Evolutionary conservation across 2,797 vertebrate genomes (phyloP).

Genomic region (Enteromius mattozi): DNA sequence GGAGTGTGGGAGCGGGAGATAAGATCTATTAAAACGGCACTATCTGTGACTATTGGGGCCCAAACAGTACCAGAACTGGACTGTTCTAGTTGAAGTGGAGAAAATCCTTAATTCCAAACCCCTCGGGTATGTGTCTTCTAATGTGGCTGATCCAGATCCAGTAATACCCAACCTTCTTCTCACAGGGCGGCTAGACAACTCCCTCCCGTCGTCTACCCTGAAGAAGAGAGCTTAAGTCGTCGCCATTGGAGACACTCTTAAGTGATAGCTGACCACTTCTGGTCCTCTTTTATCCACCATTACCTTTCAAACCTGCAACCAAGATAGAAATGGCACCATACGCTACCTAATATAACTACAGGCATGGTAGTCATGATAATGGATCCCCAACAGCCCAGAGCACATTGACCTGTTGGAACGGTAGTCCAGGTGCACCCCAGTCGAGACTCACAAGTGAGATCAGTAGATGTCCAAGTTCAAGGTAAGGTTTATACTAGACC

Average conservation of each 20-base stretch:
- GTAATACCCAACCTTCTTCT: not conserved
- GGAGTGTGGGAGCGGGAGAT: not conserved
- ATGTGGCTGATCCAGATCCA: not conserved
- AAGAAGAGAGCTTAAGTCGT: not conserved
- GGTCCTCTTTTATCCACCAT: not conserved
- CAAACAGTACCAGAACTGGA: not conserved
- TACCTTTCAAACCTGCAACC: slow-evolving; percentile 18
- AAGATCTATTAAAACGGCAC: not conserved
- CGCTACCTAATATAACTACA: not conserved
- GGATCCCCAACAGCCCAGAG: not conserved
- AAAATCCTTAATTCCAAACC: not conserved
- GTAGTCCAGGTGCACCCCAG: slow-evolving; percentile 51
- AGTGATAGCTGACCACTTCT: not conserved
- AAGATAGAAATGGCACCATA: not conserved
- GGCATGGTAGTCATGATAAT: not conserved
- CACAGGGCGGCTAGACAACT: not conserved
- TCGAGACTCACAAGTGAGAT: not conserved
- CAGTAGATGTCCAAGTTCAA: not conserved
- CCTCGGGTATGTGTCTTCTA: not conserved
- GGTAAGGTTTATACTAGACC: not conserved
- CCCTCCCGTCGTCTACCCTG: not conserved
- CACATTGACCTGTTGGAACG: slow-evolving; percentile 39
- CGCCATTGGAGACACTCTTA: not conserved
- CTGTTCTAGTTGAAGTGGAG: not conserved
- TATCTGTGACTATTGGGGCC: not conserved